Base-by-base conservation (phyloP, 2,888 invertebrate species). In the Gonocerus acuteangulatus region DNA sequence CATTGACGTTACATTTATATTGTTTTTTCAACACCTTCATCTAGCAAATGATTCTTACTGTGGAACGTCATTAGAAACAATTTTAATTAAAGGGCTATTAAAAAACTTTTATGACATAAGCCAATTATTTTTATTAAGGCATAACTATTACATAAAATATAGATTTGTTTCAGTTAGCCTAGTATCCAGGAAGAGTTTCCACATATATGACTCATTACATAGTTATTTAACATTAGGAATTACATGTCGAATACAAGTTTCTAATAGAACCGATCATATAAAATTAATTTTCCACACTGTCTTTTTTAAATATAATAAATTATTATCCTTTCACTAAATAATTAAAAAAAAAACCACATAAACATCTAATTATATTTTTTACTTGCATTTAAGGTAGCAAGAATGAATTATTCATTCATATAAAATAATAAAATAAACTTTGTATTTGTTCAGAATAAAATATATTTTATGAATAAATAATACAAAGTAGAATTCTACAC, bases 101-200 rank as follows among this genome's bases (percentile, higher is more conserved):
- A 27, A 27, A 27, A 27, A 27, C 27, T 27, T 27, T 27, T 27
- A 27, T 27, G 27, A 27, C 27, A 27, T 9, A 27, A 36, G 51
- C 51, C 51, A 51, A 34, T 19, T 51, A 13, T n/a, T 51, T 51
- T 51, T 36, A 51, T 51, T 51, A 34, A 18, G 51, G 51, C 36
- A 51, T 51, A 51, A 51, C 51, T 51, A 51, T 51, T 51, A 51
- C 51, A 51, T 51, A 51, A 51, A 51, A 51, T 51, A 51, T 51
- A 51, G 23, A 51, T 51, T 51, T 36, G 32, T 32, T 51, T 51
- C 13, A 51, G 51, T 36, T 51, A 36, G 36, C 51, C 51, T 36
- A 36, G n/a, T 7, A 27, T 21, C 34, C 27, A 51, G 11, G 36
- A 51, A 6, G 16, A 19, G 34, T 15, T 32, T 32, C 32, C 15